Evolutionary conservation across 23 tunicate species (phyloP), one percentile per base, ranked within the genome.

Genomic region (Clavelina lepadiformis): DNA sequence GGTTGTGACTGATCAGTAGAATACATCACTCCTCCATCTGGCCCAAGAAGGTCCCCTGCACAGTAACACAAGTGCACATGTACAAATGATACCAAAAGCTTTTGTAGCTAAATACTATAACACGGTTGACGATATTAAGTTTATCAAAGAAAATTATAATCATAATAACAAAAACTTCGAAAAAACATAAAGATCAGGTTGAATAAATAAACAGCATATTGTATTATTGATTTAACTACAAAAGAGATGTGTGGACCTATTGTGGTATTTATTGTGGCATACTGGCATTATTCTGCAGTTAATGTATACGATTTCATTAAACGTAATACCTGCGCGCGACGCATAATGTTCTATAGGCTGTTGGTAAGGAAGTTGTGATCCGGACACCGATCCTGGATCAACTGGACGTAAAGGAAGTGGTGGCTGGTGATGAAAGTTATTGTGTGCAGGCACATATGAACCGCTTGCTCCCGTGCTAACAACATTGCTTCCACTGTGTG

Each of bases 31-130:
- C 57, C 41, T n/a, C 68, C 71, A 19, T 76, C 82, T 56, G 71
- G 44, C 34, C 73, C 52, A 73, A 76, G 65, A 65, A 76, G 54
- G 11, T 76, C 73, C 24, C 65, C 66, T 76, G 69, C n/a, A n/a
- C n/a, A n/a, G n/a, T n/a, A n/a, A n/a, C n/a, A n/a, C n/a, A n/a
- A n/a, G n/a, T n/a, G n/a, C n/a, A n/a, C n/a, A n/a, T n/a, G n/a
- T n/a, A n/a, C n/a, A n/a, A n/a, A n/a, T n/a, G n/a, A n/a, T n/a
- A n/a, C n/a, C n/a, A n/a, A n/a, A n/a, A n/a, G n/a, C n/a, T n/a
- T n/a, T n/a, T n/a, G n/a, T n/a, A n/a, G n/a, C n/a, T n/a, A n/a
- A n/a, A n/a, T n/a, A n/a, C n/a, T n/a, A n/a, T n/a, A n/a, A n/a
- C n/a, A n/a, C n/a, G n/a, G n/a, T n/a, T n/a, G n/a, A n/a, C n/a